Evolutionary conservation across 1,140 invertebrate genomes (phyloP), one percentile per base, ranked within the genome.

Genomic region (Antheraea mylitta): DNA sequence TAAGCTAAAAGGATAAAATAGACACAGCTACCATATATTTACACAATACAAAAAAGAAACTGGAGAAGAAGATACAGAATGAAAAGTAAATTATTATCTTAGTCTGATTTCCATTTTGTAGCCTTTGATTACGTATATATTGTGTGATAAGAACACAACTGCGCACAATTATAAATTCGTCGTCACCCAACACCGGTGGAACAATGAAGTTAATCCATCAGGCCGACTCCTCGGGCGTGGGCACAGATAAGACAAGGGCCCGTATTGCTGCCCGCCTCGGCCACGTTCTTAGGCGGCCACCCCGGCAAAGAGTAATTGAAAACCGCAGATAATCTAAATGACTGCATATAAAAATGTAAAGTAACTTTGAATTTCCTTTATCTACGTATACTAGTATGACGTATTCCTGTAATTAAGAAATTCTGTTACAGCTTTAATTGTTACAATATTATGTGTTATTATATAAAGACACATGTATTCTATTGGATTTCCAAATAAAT

Each of bases 141-240:
- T 53, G 45, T 11, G 45, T 53, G 45, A 53, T 53, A 19, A 53
- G 2, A 65, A 16, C 64, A 53, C 65, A 66, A 30, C 30, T 53
- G 22, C 16, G 18, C 62, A 82, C 88, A 91, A 91, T 91, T 91
- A 90, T 91, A 90, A 89, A 91, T 91, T 89, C 83, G 82, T 71
- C 85, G 85, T 89, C 89, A 87, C 84, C 81, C 78, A 78, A 80
- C 80, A 83, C 81, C 84, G 77, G 79, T 84, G 81, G 83, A 90
- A 92, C 90, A 92, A 92, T 92, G 90, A 89, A 90, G 90, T 92
- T 92, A 92, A 92, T 92, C 90, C 90, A 92, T 92, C 89, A 92
- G 87, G 74, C 81, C 77, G 71, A 77, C 76, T 85, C 86, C 84
- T 81, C 82, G 79, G 86, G 83, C 84, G 85, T 81, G 84, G 86